These are phyloP conservation scores for Lacerta agilis DNA, from an alignment of 2,797 vertebrate species.

Conservation along the genomic window DNA sequence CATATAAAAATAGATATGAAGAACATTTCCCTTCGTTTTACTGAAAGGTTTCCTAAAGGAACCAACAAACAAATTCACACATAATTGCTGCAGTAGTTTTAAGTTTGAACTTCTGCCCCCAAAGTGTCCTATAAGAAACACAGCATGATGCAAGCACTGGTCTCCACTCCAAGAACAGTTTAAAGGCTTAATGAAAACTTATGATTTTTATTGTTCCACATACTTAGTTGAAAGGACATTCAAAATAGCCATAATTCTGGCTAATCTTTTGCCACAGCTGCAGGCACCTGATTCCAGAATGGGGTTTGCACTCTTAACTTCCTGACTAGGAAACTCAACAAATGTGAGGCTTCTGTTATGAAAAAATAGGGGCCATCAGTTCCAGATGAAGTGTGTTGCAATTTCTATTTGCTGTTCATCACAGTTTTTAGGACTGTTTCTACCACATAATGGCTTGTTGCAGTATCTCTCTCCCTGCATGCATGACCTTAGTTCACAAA, in stretches of 20 bases:
- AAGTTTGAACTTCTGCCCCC: conserved; percentile 44
- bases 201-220: conserved; percentile 3
- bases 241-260: neutral
- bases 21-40: conserved; percentile 25
- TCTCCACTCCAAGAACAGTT: conserved; percentile 19
- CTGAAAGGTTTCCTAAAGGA: conserved; percentile 34
- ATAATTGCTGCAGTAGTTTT: conserved; percentile 40
- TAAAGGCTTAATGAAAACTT: conserved; percentile 32
- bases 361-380: conserved; percentile 19
- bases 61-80: conserved; percentile 45
- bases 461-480: neutral
- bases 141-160: conserved; percentile 31
- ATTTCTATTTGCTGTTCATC: conserved; percentile 23
- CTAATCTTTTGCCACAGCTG: conserved; percentile 33
- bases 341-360: conserved; percentile 37
- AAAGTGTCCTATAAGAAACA: conserved; percentile 39
- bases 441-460: neutral
- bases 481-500: neutral
- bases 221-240: conserved; percentile 42
- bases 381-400: conserved; percentile 24
- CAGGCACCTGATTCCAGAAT: conserved; percentile 16
- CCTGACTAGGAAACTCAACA: conserved; percentile 43
- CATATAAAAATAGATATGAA: neutral
- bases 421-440: neutral
- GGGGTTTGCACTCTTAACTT: conserved; percentile 10